Evolutionary conservation across 2,888 invertebrate species (phyloP).

Genomic region (Elmis aenea): DNA sequence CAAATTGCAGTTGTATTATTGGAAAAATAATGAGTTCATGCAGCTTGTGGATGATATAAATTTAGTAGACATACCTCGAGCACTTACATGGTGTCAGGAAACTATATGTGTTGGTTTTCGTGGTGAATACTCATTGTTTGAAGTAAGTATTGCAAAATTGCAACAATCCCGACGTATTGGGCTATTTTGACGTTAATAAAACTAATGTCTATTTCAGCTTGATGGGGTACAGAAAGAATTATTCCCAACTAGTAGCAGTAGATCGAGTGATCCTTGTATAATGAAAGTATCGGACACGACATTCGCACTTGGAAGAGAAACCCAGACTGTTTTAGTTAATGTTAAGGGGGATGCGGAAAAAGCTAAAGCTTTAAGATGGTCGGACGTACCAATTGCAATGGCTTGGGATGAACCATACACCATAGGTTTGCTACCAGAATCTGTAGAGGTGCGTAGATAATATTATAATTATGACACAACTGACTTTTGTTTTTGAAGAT

Average conservation of each 20-base stretch:
- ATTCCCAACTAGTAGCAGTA: slow-evolving; percentile 76
- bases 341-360: slow-evolving; percentile 63
- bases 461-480: slow-evolving; percentile 1
- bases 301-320: slow-evolving; percentile 82
- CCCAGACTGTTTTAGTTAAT: slow-evolving; percentile 81
- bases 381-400: slow-evolving; percentile 66
- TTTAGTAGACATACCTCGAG: slow-evolving; percentile 73
- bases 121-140: slow-evolving; percentile 71
- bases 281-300: slow-evolving; percentile 69
- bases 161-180: background rate
- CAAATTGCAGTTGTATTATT: slow-evolving; percentile 81
- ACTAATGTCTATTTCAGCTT: slow-evolving; percentile 32
- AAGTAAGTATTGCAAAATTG: slow-evolving; percentile 51
- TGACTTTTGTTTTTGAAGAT: slow-evolving; percentile 44
- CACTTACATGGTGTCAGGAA: slow-evolving; percentile 77
- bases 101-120: slow-evolving; percentile 85
- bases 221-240: slow-evolving; percentile 70
- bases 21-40: slow-evolving; percentile 79
- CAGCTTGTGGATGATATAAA: slow-evolving; percentile 68
- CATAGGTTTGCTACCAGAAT: slow-evolving; percentile 76
- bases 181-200: background rate
- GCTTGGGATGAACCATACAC: slow-evolving; percentile 94
- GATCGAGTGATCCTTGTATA: slow-evolving; percentile 77
- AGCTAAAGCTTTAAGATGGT: slow-evolving; percentile 74
- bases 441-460: slow-evolving; percentile 56